These are phyloP conservation scores for Pseudonaja textilis DNA, from an alignment of 2,113 vertebrate genomes.

Conservation along the genomic window DNA sequence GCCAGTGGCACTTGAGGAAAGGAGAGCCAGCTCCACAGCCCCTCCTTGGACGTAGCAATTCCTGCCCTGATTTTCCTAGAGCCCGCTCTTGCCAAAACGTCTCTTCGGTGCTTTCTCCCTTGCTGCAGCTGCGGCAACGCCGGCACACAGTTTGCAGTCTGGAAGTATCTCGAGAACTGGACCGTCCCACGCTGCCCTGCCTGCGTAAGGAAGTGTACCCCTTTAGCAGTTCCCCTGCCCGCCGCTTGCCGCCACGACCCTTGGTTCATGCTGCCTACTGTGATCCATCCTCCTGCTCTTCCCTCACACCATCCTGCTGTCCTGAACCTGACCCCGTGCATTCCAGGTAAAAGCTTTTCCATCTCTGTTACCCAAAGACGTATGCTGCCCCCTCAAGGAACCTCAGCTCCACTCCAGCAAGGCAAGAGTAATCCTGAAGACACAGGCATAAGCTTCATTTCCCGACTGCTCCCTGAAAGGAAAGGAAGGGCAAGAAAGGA, in stretches of 20 bases:
- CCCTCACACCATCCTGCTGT: conserved; percentile 54
- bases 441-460: background rate
- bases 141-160: conserved; percentile 83
- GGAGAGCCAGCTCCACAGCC: conserved; percentile 16
- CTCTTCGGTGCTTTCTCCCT: conserved; percentile 37
- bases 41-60: conserved; percentile 75
- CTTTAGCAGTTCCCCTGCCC: conserved; percentile 60
- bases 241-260: conserved; percentile 50
- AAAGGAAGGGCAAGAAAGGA: background rate
- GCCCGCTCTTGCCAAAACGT: conserved; percentile 45
- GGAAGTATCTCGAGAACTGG: conserved; percentile 69
- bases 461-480: background rate
- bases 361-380: background rate
- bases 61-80: conserved; percentile 75
- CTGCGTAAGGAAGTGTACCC: conserved; percentile 90
- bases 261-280: conserved; percentile 31
- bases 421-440: background rate
- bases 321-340: background rate
- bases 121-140: conserved; percentile 56
- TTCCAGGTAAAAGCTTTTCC: background rate
- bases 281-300: conserved; percentile 45
- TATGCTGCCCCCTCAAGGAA: background rate
- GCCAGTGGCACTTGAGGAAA: conserved; percentile 61
- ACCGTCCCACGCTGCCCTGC: conserved; percentile 70
- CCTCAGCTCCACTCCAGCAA: background rate